phyloP scores from a whole-genome alignment of 2,113 vertebrate species.

The Ammospiza nelsoni region DNA sequence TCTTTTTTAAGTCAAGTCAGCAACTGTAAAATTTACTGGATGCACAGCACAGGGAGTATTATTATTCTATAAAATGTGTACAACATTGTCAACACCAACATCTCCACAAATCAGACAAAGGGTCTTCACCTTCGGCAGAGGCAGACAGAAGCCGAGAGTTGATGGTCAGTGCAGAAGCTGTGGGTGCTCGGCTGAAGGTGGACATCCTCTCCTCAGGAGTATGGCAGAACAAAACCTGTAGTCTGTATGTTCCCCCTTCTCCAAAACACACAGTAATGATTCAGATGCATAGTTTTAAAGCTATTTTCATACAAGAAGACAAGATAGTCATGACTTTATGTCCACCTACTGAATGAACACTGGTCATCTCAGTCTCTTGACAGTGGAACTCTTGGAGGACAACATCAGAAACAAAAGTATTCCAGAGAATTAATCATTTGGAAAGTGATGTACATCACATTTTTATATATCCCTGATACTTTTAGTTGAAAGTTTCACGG shows the following conservation, averaged over 20 bases:
- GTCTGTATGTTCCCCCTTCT: neutral
- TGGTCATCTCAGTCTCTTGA: neutral
- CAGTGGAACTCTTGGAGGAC: neutral
- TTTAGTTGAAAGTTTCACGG: slow-evolving; percentile 38
- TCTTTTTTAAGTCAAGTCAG: neutral
- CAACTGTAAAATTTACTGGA: neutral
- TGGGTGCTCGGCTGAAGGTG: neutral
- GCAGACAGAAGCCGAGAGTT: neutral
- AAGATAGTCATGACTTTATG: neutral
- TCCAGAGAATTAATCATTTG: neutral
- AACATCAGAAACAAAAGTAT: neutral
- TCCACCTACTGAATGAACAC: neutral
- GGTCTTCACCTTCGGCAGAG: neutral
- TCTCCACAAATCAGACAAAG: neutral
- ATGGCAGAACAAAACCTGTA: neutral
- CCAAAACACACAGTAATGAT: neutral
- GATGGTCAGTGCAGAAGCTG: neutral
- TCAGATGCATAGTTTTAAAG: neutral
- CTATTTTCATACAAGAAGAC: neutral
- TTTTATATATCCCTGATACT: slow-evolving; percentile 57
- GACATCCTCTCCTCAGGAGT: neutral
- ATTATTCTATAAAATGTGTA: neutral
- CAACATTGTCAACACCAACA: neutral
- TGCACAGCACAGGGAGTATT: neutral
- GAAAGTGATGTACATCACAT: slow-evolving; percentile 11